Evolutionary conservation across 2,113 vertebrate genomes (phyloP).

Genomic region (Ceyx margarethae): DNA sequence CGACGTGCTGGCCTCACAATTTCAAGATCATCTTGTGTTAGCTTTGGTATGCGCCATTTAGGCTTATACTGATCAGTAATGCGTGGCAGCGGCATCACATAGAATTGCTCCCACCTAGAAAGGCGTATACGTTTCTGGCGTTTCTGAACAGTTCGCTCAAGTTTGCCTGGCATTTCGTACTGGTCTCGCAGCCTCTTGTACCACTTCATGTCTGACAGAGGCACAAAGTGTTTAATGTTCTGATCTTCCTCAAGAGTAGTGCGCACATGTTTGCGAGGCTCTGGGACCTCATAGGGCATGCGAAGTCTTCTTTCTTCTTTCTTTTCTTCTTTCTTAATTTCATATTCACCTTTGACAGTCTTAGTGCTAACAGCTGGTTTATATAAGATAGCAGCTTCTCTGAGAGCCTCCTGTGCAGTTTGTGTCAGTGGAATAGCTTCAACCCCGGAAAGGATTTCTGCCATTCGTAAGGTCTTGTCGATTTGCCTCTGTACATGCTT

Average conservation of each 20-base stretch:
- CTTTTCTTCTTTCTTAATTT: conserved; percentile 81
- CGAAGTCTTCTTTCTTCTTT: conserved; percentile 82
- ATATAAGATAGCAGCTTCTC: conserved; percentile 90
- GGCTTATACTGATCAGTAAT: conserved; percentile 95
- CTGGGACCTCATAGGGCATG: conserved; percentile 93
- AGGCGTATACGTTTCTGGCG: conserved; percentile 95
- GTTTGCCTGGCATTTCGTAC: conserved; percentile 94
- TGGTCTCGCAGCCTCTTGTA: conserved; percentile 96
- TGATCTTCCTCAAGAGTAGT: conserved; percentile 86
- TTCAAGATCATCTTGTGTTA: conserved; percentile 94
- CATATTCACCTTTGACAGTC: conserved; percentile 88
- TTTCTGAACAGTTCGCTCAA: conserved; percentile 89
- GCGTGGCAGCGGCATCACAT: conserved; percentile 92
- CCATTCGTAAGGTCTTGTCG: conserved; percentile 92
- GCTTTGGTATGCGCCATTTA: conserved; percentile 87
- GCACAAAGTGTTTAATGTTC: conserved; percentile 91
- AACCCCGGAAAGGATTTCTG: conserved; percentile 87
- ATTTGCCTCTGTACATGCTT: conserved; percentile 79
- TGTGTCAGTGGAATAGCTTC: conserved; percentile 85
- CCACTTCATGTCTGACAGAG: conserved; percentile 98
- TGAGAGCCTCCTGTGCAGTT: conserved; percentile 88
- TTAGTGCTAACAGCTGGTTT: conserved; percentile 92
- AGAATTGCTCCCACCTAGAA: conserved; percentile 98
- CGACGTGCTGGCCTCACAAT: conserved; percentile 92
- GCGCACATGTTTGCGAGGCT: conserved; percentile 79